Conservation (phyloP, 2,113 vertebrate genomes). For the Eolophus roseicapilla region DNA sequence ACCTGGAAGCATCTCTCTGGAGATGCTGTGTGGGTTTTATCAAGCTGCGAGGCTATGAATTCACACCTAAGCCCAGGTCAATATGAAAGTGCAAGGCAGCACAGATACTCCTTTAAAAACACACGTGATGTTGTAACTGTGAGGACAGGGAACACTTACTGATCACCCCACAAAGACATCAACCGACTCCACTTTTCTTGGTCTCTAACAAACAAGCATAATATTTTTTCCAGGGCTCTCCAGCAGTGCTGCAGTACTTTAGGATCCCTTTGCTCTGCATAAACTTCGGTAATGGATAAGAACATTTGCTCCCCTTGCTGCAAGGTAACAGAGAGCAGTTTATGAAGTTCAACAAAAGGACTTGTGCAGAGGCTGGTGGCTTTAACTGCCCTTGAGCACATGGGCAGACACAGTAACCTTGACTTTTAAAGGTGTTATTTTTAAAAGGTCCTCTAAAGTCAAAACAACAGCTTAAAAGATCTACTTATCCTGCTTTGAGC, state of each 20-base stretch:
- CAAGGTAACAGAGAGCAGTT: neutral
- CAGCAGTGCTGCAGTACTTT: neutral
- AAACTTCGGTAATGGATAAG: neutral
- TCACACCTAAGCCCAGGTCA: neutral
- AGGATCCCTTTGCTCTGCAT: neutral
- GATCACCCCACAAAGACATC: neutral
- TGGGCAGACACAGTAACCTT: neutral
- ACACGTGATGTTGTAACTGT: accelerated
- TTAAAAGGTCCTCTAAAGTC: neutral
- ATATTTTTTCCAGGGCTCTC: neutral
- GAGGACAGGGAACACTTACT: neutral
- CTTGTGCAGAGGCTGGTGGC: neutral
- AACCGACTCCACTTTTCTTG: neutral
- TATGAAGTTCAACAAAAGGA: neutral
- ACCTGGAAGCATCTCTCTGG: neutral
- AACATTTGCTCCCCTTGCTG: neutral
- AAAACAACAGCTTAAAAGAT: neutral
- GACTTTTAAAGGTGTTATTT: neutral
- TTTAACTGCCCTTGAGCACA: neutral
- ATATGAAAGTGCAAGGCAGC: neutral
- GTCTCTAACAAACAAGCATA: neutral
- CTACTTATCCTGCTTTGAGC: neutral
- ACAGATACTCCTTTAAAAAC: neutral
- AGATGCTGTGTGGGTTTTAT: neutral
- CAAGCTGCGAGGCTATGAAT: neutral